These are phyloP conservation scores for Toxotes jaculatrix DNA, from an alignment of 2,113 vertebrate genomes.

Conservation along the genomic window DNA sequence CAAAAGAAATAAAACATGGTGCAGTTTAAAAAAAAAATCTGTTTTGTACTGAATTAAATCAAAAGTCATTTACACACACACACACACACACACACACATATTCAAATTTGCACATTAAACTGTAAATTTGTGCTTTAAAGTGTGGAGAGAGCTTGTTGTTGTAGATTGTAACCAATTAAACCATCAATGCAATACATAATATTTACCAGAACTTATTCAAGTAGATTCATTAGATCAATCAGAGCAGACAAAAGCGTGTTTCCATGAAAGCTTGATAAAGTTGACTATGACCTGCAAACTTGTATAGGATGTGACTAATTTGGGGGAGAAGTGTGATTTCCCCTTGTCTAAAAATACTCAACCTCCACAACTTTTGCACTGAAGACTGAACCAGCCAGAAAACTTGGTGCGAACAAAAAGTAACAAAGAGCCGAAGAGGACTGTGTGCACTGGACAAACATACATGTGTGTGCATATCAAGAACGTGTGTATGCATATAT, in stretches of 20 bases:
- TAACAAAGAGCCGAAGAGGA: constrained; percentile 40
- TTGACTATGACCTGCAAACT: constrained; percentile 1
- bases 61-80: constrained; percentile 40
- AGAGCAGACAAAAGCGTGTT: background rate
- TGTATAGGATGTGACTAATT: background rate
- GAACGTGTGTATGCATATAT: constrained; percentile 20
- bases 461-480: constrained; percentile 61
- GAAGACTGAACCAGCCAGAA: constrained; percentile 48
- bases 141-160: background rate
- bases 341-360: constrained; percentile 25
- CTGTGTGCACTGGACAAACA: constrained; percentile 58
- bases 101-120: constrained; percentile 17
- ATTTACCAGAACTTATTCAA: background rate
- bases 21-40: constrained; percentile 36
- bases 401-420: constrained; percentile 24
- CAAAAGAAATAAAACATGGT: constrained; percentile 56
- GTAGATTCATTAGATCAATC: constrained; percentile 1
- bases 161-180: constrained; percentile 15
- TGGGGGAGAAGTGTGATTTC: constrained; percentile 7
- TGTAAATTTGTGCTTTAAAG: constrained; percentile 21
- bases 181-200: background rate
- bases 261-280: constrained; percentile 1
- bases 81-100: constrained; percentile 27
- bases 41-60: constrained; percentile 50
- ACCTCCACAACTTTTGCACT: constrained; percentile 21